A percentile compares a stretch with the other conserved stretches of the same genome.
Conservation (phyloP, 2,797 vertebrate species). For the Gadopsis bispinosus region DNA sequence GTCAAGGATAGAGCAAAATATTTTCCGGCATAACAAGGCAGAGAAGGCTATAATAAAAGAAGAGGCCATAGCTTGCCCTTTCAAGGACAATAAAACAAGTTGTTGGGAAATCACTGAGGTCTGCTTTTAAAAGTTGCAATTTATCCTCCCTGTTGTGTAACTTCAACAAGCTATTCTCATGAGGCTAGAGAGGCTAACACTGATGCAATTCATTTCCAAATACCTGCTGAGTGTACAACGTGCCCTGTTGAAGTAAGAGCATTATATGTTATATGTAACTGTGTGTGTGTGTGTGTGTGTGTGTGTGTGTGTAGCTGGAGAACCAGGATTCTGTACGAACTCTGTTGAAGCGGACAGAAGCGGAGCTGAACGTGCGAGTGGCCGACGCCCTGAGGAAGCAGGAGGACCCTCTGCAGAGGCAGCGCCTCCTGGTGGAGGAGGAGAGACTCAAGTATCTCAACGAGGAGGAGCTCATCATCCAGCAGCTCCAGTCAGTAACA, state of each 20-base stretch:
- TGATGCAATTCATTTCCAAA: conserved; percentile 21
- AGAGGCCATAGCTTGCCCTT: conserved; percentile 16
- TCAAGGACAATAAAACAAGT: conserved; percentile 9
- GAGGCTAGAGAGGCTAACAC: conserved; percentile 7
- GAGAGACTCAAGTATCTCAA: conserved; percentile 98
- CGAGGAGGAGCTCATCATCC: conserved; percentile 97
- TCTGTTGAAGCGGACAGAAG: conserved; percentile 93
- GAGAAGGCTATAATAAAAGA: conserved; percentile 29
- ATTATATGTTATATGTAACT: neutral
- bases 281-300: conserved; percentile 11
- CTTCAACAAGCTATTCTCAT: conserved; percentile 23
- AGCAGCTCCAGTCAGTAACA: conserved; percentile 94
- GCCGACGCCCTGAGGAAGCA: conserved; percentile 94
- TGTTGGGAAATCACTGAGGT: conserved; percentile 15
- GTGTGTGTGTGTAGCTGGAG: conserved; percentile 86
- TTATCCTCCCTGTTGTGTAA: neutral
- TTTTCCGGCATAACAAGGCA: conserved; percentile 21
- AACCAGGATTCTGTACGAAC: conserved; percentile 93
- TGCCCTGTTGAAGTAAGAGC: neutral
- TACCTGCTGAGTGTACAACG: neutral
- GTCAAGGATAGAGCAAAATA: conserved; percentile 40
- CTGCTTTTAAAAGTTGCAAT: conserved; percentile 16
- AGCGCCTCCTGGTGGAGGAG: conserved; percentile 97
- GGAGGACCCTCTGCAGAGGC: conserved; percentile 97
- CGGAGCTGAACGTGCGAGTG: conserved; percentile 93